Evolutionary conservation across 2,113 vertebrate genomes (phyloP).

Genomic region (Corydoras sp.): DNA sequence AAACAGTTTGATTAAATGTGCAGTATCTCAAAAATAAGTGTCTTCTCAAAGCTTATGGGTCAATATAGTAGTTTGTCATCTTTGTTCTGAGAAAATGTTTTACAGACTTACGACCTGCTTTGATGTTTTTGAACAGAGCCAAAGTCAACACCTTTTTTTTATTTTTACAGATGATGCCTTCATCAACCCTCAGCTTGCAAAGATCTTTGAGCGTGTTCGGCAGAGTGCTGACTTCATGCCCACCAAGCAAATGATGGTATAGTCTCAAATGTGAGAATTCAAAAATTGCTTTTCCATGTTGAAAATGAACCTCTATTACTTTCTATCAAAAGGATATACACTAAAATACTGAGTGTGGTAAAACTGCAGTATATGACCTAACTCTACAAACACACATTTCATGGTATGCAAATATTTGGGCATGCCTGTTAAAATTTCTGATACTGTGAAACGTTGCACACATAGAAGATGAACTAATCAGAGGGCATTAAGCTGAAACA

Average conservation of each 20-base stretch:
- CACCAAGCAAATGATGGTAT: slow-evolving; percentile 86
- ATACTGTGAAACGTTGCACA: too few species aligned
- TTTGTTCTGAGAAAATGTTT: not conserved
- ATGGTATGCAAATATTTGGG: too few species aligned
- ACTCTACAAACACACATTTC: too few species aligned
- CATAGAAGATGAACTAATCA: too few species aligned
- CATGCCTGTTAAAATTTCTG: too few species aligned
- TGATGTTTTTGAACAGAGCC: too few species aligned
- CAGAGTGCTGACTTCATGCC: slow-evolving; percentile 96
- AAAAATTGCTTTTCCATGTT: slow-evolving; percentile 20
- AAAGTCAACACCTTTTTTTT: not conserved
- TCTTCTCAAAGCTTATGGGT: slow-evolving; percentile 9
- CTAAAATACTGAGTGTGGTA: too few species aligned
- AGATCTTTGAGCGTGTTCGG: slow-evolving; percentile 87
- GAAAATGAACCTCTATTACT: not conserved
- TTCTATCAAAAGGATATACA: too few species aligned
- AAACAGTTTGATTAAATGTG: slow-evolving; percentile 36
- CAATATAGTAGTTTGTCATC: slow-evolving; percentile 25
- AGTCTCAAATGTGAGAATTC: slow-evolving; percentile 43
- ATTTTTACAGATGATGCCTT: slow-evolving; percentile 80
- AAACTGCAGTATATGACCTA: too few species aligned
- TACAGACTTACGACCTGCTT: not conserved
- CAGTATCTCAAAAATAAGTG: slow-evolving; percentile 48
- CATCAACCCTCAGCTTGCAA: slow-evolving; percentile 88
- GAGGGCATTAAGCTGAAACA: too few species aligned